Base-by-base conservation (phyloP, 2,797 vertebrate genomes). In the Helarctos malayanus region DNA sequence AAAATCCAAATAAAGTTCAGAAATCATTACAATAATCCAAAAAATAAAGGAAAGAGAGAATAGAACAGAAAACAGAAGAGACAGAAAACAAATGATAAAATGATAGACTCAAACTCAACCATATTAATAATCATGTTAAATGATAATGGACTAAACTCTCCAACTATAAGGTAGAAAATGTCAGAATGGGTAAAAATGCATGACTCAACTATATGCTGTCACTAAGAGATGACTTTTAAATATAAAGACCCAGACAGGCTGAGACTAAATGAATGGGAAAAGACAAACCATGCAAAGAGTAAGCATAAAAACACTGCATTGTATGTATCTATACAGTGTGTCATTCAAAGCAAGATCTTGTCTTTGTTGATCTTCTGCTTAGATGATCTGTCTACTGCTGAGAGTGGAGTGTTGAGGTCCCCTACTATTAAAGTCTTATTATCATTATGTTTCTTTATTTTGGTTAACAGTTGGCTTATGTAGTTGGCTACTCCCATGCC, bases 211-310 rank as follows among this genome's bases (percentile, higher is more conserved):
- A 83, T 75, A 49, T 69, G 27, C 23, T 92, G 0, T 35, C 69
- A 73, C 15, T 78, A 75, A 65, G 15, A 71, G 4, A 54, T 21
- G 15, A 3, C 69, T 35, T 97, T 96, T 79, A 89, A 93, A 41
- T 89, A 79, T 38, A 71, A 94, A 97, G 79, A 61, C 56, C 11
- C 35, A 79, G 6, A 38, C 16, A 91, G 29, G 41, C 9, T 75
- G 23, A 93, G 79, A 89, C 47, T 69, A 94, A 86, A 59, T 79
- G 52, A 95, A 83, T 86, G 57, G 0, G 57, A 91, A 89, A 90
- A 73, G 59, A 61, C 11, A 91, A 89, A 81, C 68, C 15, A 76
- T 76, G 23, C 13, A 25, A 76, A 56, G 3, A 69, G 29, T 54
- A 93, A 89, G 21, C 14, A 38, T 73, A 32, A 68, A 52, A 89